Evolutionary conservation across 2,113 vertebrate genomes (phyloP), one percentile per base, ranked within the genome.

Genomic region (Cathartes aura): DNA sequence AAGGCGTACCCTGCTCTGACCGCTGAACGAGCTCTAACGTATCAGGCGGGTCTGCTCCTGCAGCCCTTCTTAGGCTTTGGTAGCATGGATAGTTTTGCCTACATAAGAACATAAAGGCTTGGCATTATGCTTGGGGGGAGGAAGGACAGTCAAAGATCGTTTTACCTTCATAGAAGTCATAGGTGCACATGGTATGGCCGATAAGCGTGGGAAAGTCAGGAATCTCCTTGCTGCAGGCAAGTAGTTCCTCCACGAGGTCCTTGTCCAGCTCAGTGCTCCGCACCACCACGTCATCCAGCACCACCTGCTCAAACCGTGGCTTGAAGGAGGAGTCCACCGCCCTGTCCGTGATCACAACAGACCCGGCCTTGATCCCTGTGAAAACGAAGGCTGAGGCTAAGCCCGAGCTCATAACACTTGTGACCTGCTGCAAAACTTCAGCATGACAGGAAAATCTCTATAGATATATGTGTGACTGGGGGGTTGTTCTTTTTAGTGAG

Each of bases 81-180:
- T 2, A 34, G 72, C 11, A 2, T 15, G 47, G 15, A 1, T 2
- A 7, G 52, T 42, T 81, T 21, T 86, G 70, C 30, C 26, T 43
- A 2, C 1, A 0, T 15, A 13, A 26, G 38, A 48, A 30, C 6
- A 2, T 29, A 12, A 53, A 36, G 40, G 9, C 42, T 26, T 13
- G 36, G 47, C 12, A 0, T 38, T 13, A 4, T 0, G 3, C 8
- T 5, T 47, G 19, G 7, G 23, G 24, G 16, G 32, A 40, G 34
- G n/a, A 40, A 34, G 58, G 32, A 4, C 32, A 17, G 40, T 6
- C 53, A 17, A 14, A 70, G 60, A 11, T 15, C 9, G 0, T 27
- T 50, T 94, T 95, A 99, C 99, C 99, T 98, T 99, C 98, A 4
- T 99, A 99, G 97, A 99, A 99, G 96, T 99, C 99, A 7, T 98